Evolutionary conservation across 2,888 invertebrate genomes (phyloP), one percentile per base, ranked within the genome.

Genomic region (Yponomeuta evonymella): DNA sequence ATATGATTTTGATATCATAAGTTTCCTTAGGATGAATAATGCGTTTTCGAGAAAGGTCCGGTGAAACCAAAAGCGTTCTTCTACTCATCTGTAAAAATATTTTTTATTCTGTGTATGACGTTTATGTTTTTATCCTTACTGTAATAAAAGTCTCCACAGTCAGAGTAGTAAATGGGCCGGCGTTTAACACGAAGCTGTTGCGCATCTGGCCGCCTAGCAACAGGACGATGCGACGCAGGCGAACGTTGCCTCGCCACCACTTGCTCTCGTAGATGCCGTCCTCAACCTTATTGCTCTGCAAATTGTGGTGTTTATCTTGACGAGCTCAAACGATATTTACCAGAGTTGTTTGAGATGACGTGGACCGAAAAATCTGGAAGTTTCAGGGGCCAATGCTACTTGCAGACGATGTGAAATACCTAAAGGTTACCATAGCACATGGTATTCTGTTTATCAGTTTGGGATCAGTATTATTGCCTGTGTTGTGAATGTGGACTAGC

Each of bases 161-260:
- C 1, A 90, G 78, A 2, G 75, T 74, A 5, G 87, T 84, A 66
- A 90, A 90, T 0, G 89, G 90, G 0, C 90, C 90, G 1, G 90
- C 89, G 1, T 76, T 81, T 71, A 90, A 89, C 1, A 79, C 74
- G 0, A 90, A 80, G 3, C 72, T 73, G 70, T 73, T 82, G 9
- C 84, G 82, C 11, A 90, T 75, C 70, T 88, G 85, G 0, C 86
- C 87, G 1, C 79, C 83, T 0, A 90, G 79, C 6, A 90, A 73
- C 0, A 81, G n/a, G 1, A 86, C 74, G 72, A 79, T 80, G 0
- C 83, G 83, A 4, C 87, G 86, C 15, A 83, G 72, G 2, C 78
- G 75, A 11, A 77, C 74, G 2, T 79, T 75, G 70, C 83, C 83
- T 0, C 79, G 77, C 84, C 87, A 89, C 90, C 90, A 90, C 0